Conservation (phyloP, 2,888 invertebrate species). For the Abscondita cerata region DNA sequence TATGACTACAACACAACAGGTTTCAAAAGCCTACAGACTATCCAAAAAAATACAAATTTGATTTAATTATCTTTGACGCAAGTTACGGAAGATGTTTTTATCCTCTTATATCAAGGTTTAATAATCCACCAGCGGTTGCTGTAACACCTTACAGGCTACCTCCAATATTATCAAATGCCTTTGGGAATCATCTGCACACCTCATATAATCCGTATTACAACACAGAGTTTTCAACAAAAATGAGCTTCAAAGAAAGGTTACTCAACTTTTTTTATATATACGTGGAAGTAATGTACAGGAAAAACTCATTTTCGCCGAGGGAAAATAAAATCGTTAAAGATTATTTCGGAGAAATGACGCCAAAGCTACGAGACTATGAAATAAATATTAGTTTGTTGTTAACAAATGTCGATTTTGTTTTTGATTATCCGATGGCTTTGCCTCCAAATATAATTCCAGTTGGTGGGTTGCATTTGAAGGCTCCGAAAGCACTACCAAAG, state of each 20-base stretch:
- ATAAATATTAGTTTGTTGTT: slow-evolving; percentile 47
- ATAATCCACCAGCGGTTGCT: slow-evolving; percentile 40
- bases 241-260: slow-evolving; percentile 44
- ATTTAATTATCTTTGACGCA: slow-evolving; percentile 43
- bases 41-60: slow-evolving; percentile 40
- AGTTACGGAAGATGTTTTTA: slow-evolving; percentile 41
- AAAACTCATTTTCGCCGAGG: slow-evolving; percentile 34
- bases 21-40: slow-evolving; percentile 36
- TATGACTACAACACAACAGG: slow-evolving; percentile 35
- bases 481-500: slow-evolving; percentile 45
- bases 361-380: slow-evolving; percentile 42
- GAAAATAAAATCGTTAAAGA: slow-evolving; percentile 40
- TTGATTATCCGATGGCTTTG: slow-evolving; percentile 50
- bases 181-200: slow-evolving; percentile 41
- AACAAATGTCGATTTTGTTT: slow-evolving; percentile 47
- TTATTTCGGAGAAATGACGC: slow-evolving; percentile 45
- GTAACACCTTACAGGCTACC: slow-evolving; percentile 41
- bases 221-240: slow-evolving; percentile 40
- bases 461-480: slow-evolving; percentile 52
- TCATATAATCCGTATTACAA: slow-evolving; percentile 45
- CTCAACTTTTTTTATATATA: slow-evolving; percentile 39
- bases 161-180: slow-evolving; percentile 36
- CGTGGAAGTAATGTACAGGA: slow-evolving; percentile 37
- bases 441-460: slow-evolving; percentile 54
- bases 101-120: slow-evolving; percentile 40